Percentiles rank a stretch among this genome's conserved stretches.
Conservation (phyloP, 35 echinoderm and acorn worm species). For the Stichopus chloronotus region DNA sequence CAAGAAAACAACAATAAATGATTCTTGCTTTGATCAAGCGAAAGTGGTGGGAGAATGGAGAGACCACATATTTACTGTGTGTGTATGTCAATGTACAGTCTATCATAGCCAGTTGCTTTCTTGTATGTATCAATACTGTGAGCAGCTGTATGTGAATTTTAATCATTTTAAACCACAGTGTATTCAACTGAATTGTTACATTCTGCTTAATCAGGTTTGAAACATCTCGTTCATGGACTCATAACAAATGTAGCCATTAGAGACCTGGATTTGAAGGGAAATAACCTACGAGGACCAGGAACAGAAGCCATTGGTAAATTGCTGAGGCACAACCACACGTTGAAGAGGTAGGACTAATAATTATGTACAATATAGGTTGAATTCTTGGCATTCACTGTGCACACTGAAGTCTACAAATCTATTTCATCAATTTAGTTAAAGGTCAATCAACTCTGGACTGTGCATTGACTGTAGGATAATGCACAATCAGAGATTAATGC, state of each 20-base stretch:
- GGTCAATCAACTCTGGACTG: neutral
- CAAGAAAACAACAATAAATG: too few relatives aligned
- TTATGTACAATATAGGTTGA: neutral
- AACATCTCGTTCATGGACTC: constrained; percentile 68
- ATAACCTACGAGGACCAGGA: constrained; percentile 77
- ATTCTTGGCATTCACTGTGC: neutral
- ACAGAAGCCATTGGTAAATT: constrained; percentile 78
- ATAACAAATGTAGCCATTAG: constrained; percentile 74
- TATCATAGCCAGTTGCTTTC: too few relatives aligned
- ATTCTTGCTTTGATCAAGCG: too few relatives aligned
- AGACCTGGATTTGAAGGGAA: constrained; percentile 89
- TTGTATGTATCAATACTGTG: too few relatives aligned
- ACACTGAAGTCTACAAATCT: neutral
- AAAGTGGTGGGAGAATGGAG: too few relatives aligned
- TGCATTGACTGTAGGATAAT: neutral
- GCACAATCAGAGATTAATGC: too few relatives aligned
- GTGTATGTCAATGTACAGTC: too few relatives aligned
- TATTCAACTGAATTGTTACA: neutral
- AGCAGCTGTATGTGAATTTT: too few relatives aligned
- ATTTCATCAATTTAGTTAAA: neutral
- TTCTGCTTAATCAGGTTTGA: constrained; percentile 66
- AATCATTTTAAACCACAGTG: too few relatives aligned
- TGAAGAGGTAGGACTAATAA: constrained; percentile 72
- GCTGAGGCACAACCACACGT: constrained; percentile 81
- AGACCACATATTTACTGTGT: too few relatives aligned